Conservation (phyloP, 2,888 invertebrate genomes). For the Toxonevra muliebris region DNA sequence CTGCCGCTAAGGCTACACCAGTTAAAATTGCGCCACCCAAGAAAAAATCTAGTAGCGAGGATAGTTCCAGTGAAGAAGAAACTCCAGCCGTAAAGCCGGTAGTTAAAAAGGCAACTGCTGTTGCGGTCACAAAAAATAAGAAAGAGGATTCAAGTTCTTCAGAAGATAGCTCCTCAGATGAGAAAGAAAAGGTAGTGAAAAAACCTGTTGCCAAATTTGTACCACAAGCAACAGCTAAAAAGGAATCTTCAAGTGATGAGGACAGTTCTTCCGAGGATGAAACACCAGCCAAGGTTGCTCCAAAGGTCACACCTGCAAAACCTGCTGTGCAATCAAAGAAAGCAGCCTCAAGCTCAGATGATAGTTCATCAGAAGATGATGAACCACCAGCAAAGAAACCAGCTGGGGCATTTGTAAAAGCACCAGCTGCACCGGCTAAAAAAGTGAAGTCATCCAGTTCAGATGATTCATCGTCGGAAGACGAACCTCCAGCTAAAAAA, state of each 20-base stretch:
- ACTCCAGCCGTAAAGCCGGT: constrained; percentile 50
- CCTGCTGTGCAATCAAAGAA: constrained; percentile 44
- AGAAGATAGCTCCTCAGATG: constrained; percentile 51
- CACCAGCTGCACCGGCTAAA: constrained; percentile 43
- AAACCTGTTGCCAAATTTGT: constrained; percentile 31
- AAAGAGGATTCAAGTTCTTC: constrained; percentile 64
- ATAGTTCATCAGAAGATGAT: constrained; percentile 61
- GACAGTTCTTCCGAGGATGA: constrained; percentile 44
- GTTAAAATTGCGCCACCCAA: constrained; percentile 28
- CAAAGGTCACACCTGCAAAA: constrained; percentile 26
- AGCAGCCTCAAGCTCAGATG: constrained; percentile 65
- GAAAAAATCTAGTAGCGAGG: constrained; percentile 48
- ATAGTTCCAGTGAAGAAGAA: constrained; percentile 52
- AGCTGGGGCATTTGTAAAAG: no score
- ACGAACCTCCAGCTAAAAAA: constrained; percentile 44
- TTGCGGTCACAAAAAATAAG: constrained; percentile 37
- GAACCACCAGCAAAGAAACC: constrained; percentile 45
- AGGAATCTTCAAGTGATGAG: constrained; percentile 32
- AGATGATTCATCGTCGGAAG: constrained; percentile 38
- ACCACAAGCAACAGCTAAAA: constrained; percentile 29
- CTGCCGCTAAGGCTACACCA: constrained; percentile 43
- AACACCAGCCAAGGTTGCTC: constrained; percentile 46
- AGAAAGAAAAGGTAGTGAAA: constrained; percentile 38
- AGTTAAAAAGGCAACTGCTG: constrained; percentile 46
- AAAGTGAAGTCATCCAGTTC: constrained; percentile 56